Evolutionary conservation across 2,888 invertebrate genomes (phyloP).

Genomic region (Vanessa cardui): DNA sequence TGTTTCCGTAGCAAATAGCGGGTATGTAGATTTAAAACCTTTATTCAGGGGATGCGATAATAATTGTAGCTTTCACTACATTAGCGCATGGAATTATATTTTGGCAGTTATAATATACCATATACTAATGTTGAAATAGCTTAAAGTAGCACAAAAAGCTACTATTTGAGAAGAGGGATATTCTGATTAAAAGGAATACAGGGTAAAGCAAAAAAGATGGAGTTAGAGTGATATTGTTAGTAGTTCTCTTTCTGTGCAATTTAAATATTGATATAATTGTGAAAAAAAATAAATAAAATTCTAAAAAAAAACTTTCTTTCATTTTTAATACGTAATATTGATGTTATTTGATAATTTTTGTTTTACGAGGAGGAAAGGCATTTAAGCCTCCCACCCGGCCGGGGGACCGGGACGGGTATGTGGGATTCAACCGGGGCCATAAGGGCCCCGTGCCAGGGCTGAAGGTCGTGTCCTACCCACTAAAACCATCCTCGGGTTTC

Average conservation of each 20-base stretch:
- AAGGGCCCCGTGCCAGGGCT: no score
- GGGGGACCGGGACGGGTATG: no score
- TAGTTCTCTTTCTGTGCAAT: constrained; percentile 35
- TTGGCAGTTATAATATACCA: background rate
- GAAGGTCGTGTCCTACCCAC: no score
- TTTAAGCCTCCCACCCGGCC: no score
- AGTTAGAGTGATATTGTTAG: constrained; percentile 50
- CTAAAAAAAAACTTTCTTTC: background rate
- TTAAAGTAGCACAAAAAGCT: background rate
- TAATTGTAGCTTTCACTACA: no score
- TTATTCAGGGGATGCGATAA: background rate
- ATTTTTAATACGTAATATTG: background rate
- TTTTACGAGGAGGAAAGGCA: no score
- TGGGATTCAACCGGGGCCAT: no score
- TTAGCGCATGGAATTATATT: background rate
- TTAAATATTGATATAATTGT: constrained; percentile 10
- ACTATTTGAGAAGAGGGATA: background rate
- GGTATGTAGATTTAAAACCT: background rate
- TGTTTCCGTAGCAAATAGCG: background rate
- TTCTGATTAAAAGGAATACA: constrained; percentile 45
- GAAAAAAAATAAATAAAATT: constrained; percentile 5
- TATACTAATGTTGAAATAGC: background rate
- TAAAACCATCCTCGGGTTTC: no score
- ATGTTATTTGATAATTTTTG: no score
- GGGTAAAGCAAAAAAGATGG: constrained; percentile 49